Percentiles rank a stretch among this genome's conserved stretches.
Conservation (phyloP, 1,140 invertebrate species). For the Drosophila kohkoa region DNA sequence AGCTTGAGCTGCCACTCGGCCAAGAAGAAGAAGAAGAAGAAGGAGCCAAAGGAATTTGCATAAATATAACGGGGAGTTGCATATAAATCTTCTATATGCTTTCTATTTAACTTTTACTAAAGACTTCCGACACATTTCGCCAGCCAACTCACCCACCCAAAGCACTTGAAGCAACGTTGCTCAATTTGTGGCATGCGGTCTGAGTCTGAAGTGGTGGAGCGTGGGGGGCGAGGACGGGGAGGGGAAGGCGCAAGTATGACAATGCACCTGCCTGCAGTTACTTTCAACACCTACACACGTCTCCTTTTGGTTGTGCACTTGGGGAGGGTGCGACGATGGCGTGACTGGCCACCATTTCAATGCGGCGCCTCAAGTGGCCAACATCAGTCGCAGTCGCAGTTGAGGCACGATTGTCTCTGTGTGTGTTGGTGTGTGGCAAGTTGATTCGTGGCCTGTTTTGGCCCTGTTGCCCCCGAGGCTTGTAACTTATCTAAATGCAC, state of each 20-base stretch:
- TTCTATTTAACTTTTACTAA: conserved; percentile 83
- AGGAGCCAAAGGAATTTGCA: conserved; percentile 53
- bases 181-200: conserved; percentile 4
- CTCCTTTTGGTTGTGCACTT: conserved; percentile 3
- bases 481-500: conserved; percentile 84
- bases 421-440: background rate
- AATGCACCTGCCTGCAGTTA: conserved; percentile 58
- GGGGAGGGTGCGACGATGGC: conserved; percentile 68
- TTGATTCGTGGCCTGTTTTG: background rate
- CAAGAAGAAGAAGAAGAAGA: background rate
- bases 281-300: conserved; percentile 80
- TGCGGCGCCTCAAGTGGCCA: conserved; percentile 58
- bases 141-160: conserved; percentile 31
- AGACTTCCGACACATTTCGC: conserved; percentile 80
- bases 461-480: conserved; percentile 64
- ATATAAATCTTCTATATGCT: conserved; percentile 80
- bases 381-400: conserved; percentile 7
- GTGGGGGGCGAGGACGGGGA: background rate
- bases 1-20: background rate
- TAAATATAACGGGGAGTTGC: conserved; percentile 65
- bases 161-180: background rate
- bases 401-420: conserved; percentile 23
- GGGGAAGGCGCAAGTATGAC: background rate
- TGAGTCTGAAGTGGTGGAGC: background rate
- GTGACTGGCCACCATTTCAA: conserved; percentile 74